These are phyloP conservation scores for Hartigia nigra DNA, from an alignment of 2,888 invertebrate genomes.

Conservation along the genomic window DNA sequence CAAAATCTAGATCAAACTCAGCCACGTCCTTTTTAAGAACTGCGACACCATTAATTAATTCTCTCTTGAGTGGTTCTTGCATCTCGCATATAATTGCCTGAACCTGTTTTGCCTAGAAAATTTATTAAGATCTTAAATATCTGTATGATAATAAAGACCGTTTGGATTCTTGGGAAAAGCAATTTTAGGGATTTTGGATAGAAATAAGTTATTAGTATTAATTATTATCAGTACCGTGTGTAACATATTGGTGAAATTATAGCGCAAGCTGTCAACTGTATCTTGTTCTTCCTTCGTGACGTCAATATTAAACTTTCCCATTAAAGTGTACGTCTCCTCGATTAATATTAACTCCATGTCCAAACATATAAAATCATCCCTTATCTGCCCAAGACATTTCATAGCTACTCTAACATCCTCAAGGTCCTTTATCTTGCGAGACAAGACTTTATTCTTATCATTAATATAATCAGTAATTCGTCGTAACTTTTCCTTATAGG, in stretches of 20 bases:
- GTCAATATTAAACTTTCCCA: constrained; percentile 74
- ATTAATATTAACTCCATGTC: constrained; percentile 81
- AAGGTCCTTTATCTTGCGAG: constrained; percentile 79
- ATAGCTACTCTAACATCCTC: constrained; percentile 85
- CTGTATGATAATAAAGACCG: background rate
- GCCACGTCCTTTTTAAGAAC: constrained; percentile 75
- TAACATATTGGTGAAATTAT: constrained; percentile 82
- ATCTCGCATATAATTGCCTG: constrained; percentile 78
- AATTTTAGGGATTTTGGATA: background rate
- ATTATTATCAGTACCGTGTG: constrained; percentile 68
- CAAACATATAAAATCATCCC: constrained; percentile 83
- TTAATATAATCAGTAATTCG: constrained; percentile 82
- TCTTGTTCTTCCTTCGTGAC: constrained; percentile 84
- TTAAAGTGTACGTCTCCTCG: constrained; percentile 83
- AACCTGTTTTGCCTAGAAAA: constrained; percentile 70
- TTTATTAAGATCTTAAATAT: background rate
- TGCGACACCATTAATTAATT: constrained; percentile 78
- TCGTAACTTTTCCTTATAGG: constrained; percentile 77
- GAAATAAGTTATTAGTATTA: background rate
- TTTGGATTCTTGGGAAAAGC: background rate
- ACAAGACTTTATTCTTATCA: constrained; percentile 77
- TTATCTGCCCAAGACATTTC: constrained; percentile 79
- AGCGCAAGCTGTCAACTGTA: constrained; percentile 81
- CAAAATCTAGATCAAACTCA: constrained; percentile 79
- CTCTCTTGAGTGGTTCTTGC: constrained; percentile 79